A percentile compares a stretch with the other conserved stretches of the same genome.
Evolutionary conservation across 2,113 vertebrate species (phyloP).

Genomic region (Actenoides hombroni): DNA sequence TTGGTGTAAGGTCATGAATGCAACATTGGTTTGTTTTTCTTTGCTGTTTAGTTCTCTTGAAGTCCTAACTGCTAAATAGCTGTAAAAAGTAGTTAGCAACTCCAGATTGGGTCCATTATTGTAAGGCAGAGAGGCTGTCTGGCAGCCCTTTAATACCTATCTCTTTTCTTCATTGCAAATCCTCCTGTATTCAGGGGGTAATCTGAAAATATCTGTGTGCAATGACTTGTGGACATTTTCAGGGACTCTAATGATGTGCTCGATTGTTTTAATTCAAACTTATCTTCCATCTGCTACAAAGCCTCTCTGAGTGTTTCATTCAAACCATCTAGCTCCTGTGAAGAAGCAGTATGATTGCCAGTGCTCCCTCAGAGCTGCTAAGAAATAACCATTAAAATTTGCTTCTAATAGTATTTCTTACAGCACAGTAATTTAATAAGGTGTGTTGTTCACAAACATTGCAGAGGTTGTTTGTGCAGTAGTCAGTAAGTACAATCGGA

Average conservation of each 20-base stretch:
- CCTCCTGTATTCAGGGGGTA: not conserved
- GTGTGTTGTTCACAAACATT: not conserved
- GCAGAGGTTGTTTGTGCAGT: not conserved
- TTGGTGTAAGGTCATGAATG: slow-evolving; percentile 32
- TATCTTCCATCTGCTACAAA: not conserved
- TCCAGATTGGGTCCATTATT: not conserved
- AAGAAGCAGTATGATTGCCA: not conserved
- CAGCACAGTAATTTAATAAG: not conserved
- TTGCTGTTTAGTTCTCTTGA: slow-evolving; percentile 26
- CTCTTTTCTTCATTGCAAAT: not conserved
- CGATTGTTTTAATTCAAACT: slow-evolving; percentile 18
- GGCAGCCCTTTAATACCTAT: not conserved
- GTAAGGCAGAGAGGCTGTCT: not conserved
- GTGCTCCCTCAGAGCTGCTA: not conserved
- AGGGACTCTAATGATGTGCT: not conserved
- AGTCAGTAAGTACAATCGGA: not conserved
- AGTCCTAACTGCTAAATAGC: not conserved
- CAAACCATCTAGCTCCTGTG: not conserved
- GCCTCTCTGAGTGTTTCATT: not conserved
- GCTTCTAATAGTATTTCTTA: not conserved
- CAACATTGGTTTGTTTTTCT: slow-evolving; percentile 24
- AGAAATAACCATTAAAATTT: slow-evolving; percentile 27
- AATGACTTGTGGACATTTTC: slow-evolving; percentile 24
- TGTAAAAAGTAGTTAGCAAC: not conserved
- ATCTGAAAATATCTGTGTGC: slow-evolving; percentile 11